Conservation (phyloP, 2,113 vertebrate species). For the Raphicerus campestris region DNA sequence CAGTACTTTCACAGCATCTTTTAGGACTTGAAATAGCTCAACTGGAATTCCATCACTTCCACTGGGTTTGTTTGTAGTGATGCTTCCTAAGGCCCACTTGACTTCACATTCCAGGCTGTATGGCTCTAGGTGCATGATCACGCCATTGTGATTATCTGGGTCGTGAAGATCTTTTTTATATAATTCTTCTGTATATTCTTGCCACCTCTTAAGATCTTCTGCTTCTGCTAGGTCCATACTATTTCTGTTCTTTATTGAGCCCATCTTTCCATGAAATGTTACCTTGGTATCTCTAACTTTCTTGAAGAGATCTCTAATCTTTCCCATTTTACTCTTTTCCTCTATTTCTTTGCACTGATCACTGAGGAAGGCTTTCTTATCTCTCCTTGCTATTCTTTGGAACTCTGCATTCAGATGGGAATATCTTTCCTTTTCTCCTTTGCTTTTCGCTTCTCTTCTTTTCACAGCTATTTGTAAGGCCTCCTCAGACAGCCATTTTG, state of each 20-base stretch:
- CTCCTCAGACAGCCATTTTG: neutral
- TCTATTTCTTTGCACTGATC: neutral
- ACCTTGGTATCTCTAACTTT: neutral
- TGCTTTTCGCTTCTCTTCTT: neutral
- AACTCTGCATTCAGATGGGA: neutral
- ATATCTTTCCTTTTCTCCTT: neutral
- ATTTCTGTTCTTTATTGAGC: neutral
- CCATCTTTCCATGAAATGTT: neutral
- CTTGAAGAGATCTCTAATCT: neutral
- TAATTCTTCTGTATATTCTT: neutral
- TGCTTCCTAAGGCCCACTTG: neutral
- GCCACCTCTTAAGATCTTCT: neutral
- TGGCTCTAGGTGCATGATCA: neutral
- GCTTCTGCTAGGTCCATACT: neutral
- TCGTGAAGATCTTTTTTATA: neutral
- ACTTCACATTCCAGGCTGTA: neutral
- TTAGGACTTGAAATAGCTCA: neutral
- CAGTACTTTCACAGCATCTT: neutral
- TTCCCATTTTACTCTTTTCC: neutral
- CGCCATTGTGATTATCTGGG: neutral
- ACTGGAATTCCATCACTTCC: neutral
- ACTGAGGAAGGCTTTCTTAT: neutral
- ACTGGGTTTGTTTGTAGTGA: neutral
- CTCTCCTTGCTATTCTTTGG: neutral
- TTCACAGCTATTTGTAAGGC: neutral